Conservation (phyloP, 2,888 invertebrate genomes). For the Polia nebulosa region DNA sequence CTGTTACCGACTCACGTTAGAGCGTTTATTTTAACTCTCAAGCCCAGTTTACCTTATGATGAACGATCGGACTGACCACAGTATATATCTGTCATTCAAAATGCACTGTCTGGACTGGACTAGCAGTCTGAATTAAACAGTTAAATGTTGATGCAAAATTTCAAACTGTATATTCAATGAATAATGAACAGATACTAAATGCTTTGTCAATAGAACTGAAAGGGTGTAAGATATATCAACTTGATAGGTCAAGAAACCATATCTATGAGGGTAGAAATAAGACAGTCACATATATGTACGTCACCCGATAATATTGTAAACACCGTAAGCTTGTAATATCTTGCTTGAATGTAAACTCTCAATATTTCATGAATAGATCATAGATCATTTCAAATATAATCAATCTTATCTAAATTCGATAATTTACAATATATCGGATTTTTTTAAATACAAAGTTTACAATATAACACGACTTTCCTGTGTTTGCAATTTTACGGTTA, state of each 20-base stretch:
- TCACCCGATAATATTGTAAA: too few species aligned
- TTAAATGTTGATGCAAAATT: neutral
- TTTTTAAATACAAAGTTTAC: too few species aligned
- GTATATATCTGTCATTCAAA: conserved; percentile 62
- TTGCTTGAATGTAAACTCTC: too few species aligned
- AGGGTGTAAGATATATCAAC: neutral
- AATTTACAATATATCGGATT: too few species aligned
- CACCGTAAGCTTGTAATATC: too few species aligned
- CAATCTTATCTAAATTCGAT: too few species aligned
- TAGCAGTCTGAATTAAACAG: conserved; percentile 5
- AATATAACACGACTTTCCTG: too few species aligned
- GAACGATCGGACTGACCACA: conserved; percentile 49
- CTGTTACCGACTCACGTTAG: conserved; percentile 46
- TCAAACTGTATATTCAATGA: neutral
- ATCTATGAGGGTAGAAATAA: neutral
- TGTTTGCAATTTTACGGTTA: too few species aligned
- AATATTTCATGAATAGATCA: too few species aligned
- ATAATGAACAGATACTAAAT: neutral
- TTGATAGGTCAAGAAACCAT: neutral
- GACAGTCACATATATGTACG: too few species aligned
- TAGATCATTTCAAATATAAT: too few species aligned
- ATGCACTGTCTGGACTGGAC: conserved; percentile 36
- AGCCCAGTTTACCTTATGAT: conserved; percentile 65
- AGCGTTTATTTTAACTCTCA: conserved; percentile 61
- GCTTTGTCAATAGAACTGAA: neutral